phyloP scores from a whole-genome alignment of 1,140 invertebrate genomes.

The Hylaeus volcanicus region DNA sequence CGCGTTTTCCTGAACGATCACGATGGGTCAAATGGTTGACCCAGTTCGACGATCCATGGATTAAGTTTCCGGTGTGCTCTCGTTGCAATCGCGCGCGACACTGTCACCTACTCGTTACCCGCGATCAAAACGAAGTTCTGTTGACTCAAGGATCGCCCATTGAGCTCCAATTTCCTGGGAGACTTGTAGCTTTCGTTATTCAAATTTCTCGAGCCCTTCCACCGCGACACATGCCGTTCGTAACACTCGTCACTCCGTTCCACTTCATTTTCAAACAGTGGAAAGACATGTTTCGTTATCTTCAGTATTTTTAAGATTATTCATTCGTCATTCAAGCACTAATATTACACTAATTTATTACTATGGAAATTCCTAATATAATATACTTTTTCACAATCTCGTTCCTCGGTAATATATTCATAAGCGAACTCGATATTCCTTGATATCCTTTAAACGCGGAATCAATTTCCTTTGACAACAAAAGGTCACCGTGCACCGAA shows the following conservation, averaged over 20 bases:
- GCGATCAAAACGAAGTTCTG: slow-evolving; percentile 30
- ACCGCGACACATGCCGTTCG: background rate
- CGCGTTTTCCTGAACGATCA: slow-evolving; percentile 22
- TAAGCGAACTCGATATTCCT: no score
- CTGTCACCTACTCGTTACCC: slow-evolving; percentile 26
- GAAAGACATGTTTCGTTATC: no score
- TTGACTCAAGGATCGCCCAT: slow-evolving; percentile 24
- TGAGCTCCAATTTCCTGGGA: background rate
- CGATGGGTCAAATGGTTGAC: slow-evolving; percentile 46
- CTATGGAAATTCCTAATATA: no score
- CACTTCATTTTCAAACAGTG: no score
- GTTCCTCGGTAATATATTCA: no score
- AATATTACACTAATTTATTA: no score
- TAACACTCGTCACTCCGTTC: no score
- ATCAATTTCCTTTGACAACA: background rate
- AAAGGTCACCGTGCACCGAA: background rate
- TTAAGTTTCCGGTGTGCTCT: slow-evolving; percentile 39
- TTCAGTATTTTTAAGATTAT: no score
- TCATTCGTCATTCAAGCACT: no score
- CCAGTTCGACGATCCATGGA: slow-evolving; percentile 43
- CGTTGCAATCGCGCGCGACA: background rate
- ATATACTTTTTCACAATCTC: no score
- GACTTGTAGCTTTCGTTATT: background rate
- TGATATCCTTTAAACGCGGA: background rate
- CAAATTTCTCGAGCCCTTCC: background rate